These are phyloP conservation scores for Geococcyx californianus DNA, from an alignment of 2,113 vertebrate genomes.

Conservation along the genomic window DNA sequence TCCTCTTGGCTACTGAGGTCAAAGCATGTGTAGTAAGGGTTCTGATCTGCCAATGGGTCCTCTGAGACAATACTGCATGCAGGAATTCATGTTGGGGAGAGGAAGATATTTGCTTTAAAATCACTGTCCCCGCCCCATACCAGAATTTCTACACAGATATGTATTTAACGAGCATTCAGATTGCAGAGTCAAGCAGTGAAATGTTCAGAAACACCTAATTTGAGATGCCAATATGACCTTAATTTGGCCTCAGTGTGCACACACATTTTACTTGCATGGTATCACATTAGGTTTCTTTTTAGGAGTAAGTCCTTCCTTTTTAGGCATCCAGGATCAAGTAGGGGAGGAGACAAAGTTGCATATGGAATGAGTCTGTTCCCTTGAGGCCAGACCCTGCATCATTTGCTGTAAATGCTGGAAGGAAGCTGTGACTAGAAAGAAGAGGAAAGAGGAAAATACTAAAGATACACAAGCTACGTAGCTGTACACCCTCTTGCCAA, in stretches of 20 bases:
- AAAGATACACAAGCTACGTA: not conserved
- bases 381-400: not conserved
- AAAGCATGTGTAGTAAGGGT: not conserved
- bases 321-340: not conserved
- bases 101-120: not conserved
- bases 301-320: not conserved
- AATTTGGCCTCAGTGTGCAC: not conserved
- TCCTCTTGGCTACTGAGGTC: not conserved
- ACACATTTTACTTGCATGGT: not conserved
- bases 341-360: not conserved
- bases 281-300: not conserved
- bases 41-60: not conserved
- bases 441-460: not conserved
- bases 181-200: not conserved
- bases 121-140: accelerated
- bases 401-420: not conserved
- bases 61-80: not conserved
- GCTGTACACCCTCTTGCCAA: not conserved
- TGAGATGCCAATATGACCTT: not conserved
- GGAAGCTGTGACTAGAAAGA: not conserved
- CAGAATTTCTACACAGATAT: not conserved
- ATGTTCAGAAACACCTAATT: not conserved
- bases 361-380: not conserved
- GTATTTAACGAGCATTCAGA: not conserved
- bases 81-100: not conserved